A percentile compares a stretch with the other conserved stretches of the same genome.
phyloP scores from a whole-genome alignment of 2,888 invertebrate species.

The Acleris sparsana region DNA sequence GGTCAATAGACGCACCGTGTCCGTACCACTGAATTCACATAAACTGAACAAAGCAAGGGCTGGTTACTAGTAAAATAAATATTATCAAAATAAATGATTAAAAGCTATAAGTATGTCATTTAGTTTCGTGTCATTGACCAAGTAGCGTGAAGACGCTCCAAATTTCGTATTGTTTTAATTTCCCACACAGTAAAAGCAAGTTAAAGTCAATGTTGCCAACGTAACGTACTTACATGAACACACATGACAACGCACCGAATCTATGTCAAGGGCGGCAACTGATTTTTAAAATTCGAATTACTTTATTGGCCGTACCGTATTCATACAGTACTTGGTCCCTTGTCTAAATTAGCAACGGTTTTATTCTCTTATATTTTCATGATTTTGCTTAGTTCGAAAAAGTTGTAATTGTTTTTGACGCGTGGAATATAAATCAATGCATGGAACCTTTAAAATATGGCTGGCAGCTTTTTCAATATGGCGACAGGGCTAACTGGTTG shows the following conservation, averaged over 20 bases:
- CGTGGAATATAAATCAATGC: conserved; percentile 44
- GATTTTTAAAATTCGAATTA: conserved; percentile 68
- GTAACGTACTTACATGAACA: conserved; percentile 42
- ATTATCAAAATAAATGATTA: too few relatives aligned
- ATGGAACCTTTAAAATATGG: conserved; percentile 43
- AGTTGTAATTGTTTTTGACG: conserved; percentile 39
- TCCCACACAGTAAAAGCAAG: conserved; percentile 24
- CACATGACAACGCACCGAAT: conserved; percentile 63
- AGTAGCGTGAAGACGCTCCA: conserved; percentile 5
- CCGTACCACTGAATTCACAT: too few relatives aligned
- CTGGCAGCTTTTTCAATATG: conserved; percentile 41
- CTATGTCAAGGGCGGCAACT: conserved; percentile 73
- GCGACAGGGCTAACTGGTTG: conserved; percentile 48
- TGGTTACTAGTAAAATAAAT: too few relatives aligned
- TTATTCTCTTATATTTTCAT: conserved; percentile 26
- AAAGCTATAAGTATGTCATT: background rate
- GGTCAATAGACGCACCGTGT: too few relatives aligned
- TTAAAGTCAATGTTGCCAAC: conserved; percentile 41
- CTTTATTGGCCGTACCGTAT: conserved; percentile 46
- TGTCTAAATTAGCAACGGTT: conserved; percentile 21
- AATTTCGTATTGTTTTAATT: conserved; percentile 23
- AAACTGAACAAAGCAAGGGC: too few relatives aligned
- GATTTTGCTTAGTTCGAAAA: conserved; percentile 37
- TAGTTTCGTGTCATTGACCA: conserved; percentile 21
- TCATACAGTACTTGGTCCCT: conserved; percentile 19